Percentiles rank a stretch among this genome's conserved stretches.
Conservation (phyloP, 2,888 invertebrate species). For the Bombylius discolor region DNA sequence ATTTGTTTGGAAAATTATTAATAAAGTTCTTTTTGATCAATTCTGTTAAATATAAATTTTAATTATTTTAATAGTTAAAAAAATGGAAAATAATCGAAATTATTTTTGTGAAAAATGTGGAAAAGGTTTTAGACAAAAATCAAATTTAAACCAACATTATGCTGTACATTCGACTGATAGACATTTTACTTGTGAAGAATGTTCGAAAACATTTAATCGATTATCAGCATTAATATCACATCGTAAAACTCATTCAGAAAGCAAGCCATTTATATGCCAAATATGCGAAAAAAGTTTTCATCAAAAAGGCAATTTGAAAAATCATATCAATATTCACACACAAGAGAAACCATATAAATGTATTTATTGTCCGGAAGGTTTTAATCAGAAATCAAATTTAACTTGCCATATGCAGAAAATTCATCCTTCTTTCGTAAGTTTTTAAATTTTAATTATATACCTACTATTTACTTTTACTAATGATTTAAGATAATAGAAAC, state of each 20-base stretch:
- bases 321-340: slow-evolving; percentile 65
- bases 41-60: too few species aligned
- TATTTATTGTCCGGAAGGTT: slow-evolving; percentile 58
- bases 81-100: slow-evolving; percentile 60
- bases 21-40: too few species aligned
- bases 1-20: too few species aligned
- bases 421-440: slow-evolving; percentile 8
- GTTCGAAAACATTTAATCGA: slow-evolving; percentile 64
- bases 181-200: slow-evolving; percentile 60
- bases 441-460: neutral
- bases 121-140: slow-evolving; percentile 61
- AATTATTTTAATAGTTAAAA: too few species aligned
- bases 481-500: too few species aligned
- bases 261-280: slow-evolving; percentile 60
- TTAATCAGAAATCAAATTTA: slow-evolving; percentile 69
- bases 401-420: slow-evolving; percentile 51
- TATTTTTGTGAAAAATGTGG: slow-evolving; percentile 60
- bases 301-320: slow-evolving; percentile 69
- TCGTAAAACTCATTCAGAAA: slow-evolving; percentile 60
- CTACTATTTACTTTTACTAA: neutral
- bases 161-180: slow-evolving; percentile 64
- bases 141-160: slow-evolving; percentile 60
- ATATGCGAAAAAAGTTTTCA: slow-evolving; percentile 67
- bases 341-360: slow-evolving; percentile 68
- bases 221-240: slow-evolving; percentile 70